Evolutionary conservation across 2,797 vertebrate species (phyloP).

Genomic region (Florisuga fusca): DNA sequence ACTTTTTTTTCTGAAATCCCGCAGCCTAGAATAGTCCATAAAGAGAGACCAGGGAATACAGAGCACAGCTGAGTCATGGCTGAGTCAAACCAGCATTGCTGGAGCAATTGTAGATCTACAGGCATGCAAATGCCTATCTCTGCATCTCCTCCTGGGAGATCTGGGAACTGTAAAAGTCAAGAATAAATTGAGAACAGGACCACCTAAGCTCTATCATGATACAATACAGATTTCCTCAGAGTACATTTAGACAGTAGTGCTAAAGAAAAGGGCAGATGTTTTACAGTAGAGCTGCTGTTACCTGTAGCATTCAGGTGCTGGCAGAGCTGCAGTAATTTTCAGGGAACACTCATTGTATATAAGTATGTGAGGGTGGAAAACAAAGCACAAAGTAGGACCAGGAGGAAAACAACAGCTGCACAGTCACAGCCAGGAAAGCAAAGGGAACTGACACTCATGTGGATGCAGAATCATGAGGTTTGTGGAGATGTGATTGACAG

Average conservation of each 20-base stretch:
- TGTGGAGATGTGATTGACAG: not conserved
- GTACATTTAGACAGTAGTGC: not conserved
- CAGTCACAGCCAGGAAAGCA: not conserved
- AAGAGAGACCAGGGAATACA: not conserved
- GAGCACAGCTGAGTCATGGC: not conserved
- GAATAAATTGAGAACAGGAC: not conserved
- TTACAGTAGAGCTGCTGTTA: not conserved
- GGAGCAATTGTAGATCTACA: not conserved
- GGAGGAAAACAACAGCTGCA: not conserved
- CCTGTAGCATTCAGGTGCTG: not conserved
- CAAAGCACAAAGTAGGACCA: not conserved
- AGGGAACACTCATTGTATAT: not conserved
- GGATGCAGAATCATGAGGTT: constrained; percentile 41
- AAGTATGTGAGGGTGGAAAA: not conserved
- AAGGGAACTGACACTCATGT: not conserved
- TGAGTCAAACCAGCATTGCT: not conserved
- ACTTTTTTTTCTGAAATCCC: not conserved
- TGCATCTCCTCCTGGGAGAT: not conserved
- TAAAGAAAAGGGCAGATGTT: not conserved
- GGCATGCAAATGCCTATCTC: not conserved
- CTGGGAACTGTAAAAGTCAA: not conserved
- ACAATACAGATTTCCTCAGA: not conserved
- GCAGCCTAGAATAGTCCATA: not conserved
- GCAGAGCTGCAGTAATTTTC: not conserved
- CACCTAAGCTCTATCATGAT: not conserved